Conservation (phyloP, 2,113 vertebrate genomes). For the Brachirus orientalis region DNA sequence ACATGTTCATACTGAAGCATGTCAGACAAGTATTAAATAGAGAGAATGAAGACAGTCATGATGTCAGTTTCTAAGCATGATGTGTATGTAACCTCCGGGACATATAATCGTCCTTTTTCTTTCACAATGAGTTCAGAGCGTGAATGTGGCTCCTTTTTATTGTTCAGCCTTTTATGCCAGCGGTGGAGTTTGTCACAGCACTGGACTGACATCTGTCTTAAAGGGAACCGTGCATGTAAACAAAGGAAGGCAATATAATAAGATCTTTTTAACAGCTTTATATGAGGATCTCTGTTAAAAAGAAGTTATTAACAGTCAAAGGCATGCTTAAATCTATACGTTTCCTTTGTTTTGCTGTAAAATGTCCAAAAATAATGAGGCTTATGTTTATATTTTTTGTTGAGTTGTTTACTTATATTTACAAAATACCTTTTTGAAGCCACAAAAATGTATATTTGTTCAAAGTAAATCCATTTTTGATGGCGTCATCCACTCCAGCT, state of each 20-base stretch:
- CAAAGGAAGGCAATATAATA: background rate
- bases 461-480: no score
- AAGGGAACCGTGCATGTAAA: background rate
- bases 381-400: no score
- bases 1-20: background rate
- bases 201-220: conserved; percentile 1
- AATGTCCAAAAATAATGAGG: no score
- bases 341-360: no score
- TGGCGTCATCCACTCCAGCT: no score
- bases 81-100: background rate
- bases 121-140: background rate
- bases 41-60: background rate
- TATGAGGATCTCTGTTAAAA: no score
- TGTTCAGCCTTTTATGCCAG: background rate
- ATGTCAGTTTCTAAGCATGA: background rate
- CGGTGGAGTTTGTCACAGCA: background rate
- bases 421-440: no score
- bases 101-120: background rate
- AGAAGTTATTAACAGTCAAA: no score
- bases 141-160: background rate
- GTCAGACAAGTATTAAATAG: background rate
- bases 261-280: no score
- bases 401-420: no score
- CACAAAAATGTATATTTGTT: no score
- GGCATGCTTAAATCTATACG: no score